Conservation (phyloP, 2,797 vertebrate genomes). For the Chromobotia macracanthus region DNA sequence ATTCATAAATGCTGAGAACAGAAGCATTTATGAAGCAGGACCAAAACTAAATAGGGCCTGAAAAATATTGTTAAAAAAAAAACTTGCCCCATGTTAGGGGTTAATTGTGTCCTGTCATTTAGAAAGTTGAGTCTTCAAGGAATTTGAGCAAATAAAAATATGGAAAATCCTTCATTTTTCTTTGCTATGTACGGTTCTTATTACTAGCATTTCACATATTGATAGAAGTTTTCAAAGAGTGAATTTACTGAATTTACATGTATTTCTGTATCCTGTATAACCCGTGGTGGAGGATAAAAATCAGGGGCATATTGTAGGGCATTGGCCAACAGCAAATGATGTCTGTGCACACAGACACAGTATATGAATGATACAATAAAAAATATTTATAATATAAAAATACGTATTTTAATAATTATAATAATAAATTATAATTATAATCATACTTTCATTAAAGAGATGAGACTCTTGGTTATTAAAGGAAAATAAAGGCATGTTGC, state of each 20-base stretch:
- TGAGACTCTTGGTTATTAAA: conserved; percentile 3
- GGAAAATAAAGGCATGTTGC: conserved; percentile 1
- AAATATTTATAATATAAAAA: too few species aligned
- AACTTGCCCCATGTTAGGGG: too few species aligned
- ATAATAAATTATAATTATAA: too few species aligned
- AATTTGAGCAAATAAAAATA: not conserved
- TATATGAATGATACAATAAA: not conserved
- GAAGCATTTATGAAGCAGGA: too few species aligned
- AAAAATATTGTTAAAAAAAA: too few species aligned
- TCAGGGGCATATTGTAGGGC: not conserved
- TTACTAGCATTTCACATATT: not conserved
- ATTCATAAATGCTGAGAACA: not conserved
- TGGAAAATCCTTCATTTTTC: not conserved
- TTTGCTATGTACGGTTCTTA: not conserved
- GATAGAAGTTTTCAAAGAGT: too few species aligned
- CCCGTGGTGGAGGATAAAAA: not conserved
- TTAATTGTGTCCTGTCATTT: too few species aligned
- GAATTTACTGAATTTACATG: too few species aligned
- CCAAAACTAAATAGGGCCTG: too few species aligned
- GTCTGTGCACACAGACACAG: not conserved
- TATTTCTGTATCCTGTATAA: not conserved
- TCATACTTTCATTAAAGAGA: not conserved
- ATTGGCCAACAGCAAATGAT: not conserved
- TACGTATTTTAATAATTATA: too few species aligned
- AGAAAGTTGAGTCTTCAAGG: too few species aligned